A percentile compares a stretch with the other conserved stretches of the same genome.
Conservation (phyloP, 2,113 vertebrate species). For the Hiodon tergisus region DNA sequence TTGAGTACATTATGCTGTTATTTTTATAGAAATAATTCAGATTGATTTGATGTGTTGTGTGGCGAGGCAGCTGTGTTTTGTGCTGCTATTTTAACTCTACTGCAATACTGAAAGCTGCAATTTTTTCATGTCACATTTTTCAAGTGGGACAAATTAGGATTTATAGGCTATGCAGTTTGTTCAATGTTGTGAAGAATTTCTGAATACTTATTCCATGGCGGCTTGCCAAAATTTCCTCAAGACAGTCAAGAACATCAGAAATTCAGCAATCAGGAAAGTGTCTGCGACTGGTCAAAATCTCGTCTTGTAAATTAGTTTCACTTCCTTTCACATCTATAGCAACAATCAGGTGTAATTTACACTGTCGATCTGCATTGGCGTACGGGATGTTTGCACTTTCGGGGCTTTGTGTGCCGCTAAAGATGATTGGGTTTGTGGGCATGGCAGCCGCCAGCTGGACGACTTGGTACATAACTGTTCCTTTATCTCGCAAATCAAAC, state of each 20-base stretch:
- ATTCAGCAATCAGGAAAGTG: slow-evolving; percentile 9
- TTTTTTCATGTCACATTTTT: not conserved
- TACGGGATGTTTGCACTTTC: slow-evolving; percentile 19
- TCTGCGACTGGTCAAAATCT: slow-evolving; percentile 11
- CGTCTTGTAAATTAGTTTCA: slow-evolving; percentile 28
- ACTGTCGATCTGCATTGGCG: slow-evolving; percentile 8
- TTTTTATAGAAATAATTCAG: no score
- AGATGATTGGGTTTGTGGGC: slow-evolving; percentile 33
- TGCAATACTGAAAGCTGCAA: not conserved
- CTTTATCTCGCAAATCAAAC: slow-evolving; percentile 44
- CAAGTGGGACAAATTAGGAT: slow-evolving; percentile 19
- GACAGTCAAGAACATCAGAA: slow-evolving; percentile 37
- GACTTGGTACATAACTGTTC: slow-evolving; percentile 35
- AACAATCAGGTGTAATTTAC: not conserved
- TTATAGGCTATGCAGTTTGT: slow-evolving; percentile 32
- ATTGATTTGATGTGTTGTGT: no score
- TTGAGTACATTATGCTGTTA: no score
- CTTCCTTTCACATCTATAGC: not conserved
- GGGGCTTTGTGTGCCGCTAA: slow-evolving; percentile 27
- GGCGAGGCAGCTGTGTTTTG: not conserved
- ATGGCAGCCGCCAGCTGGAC: slow-evolving; percentile 32
- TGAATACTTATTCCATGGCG: slow-evolving; percentile 24
- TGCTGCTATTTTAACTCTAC: not conserved
- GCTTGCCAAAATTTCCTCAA: slow-evolving; percentile 9
- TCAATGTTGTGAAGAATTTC: slow-evolving; percentile 31